phyloP scores from a whole-genome alignment of 1,140 invertebrate species.

The Antheraea mylitta region DNA sequence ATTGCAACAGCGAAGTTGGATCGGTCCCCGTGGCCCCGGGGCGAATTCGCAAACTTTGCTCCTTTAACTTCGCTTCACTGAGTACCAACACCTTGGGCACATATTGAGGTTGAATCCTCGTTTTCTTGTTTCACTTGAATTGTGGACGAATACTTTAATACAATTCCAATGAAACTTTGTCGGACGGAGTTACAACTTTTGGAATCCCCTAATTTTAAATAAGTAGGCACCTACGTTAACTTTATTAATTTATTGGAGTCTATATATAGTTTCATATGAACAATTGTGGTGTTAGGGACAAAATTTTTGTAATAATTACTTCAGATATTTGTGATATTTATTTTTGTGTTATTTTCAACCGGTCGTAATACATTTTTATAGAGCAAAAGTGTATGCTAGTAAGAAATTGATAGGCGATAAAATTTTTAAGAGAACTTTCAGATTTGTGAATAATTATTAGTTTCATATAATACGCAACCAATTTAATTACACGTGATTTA shows the following conservation, averaged over 20 bases:
- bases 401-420: too few species aligned
- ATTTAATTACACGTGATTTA: too few species aligned
- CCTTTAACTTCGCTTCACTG: constrained; percentile 68
- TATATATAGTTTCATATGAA: background rate
- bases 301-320: background rate
- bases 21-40: constrained; percentile 48
- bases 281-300: background rate
- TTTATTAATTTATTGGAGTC: constrained; percentile 10
- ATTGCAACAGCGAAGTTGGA: constrained; percentile 72
- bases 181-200: constrained; percentile 7
- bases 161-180: constrained; percentile 48
- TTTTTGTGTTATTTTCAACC: background rate
- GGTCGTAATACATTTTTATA: too few species aligned
- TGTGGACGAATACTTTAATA: constrained; percentile 65
- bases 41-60: constrained; percentile 65
- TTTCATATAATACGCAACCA: too few species aligned
- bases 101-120: constrained; percentile 71
- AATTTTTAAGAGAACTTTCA: too few species aligned
- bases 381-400: too few species aligned
- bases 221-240: background rate
- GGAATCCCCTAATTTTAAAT: background rate
- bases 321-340: background rate
- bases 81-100: constrained; percentile 66
- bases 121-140: constrained; percentile 68
- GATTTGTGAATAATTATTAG: too few species aligned